A percentile compares a stretch with the other conserved stretches of the same genome.
Evolutionary conservation across 2,888 invertebrate genomes (phyloP).

Genomic region (Clitarchus hookeri): DNA sequence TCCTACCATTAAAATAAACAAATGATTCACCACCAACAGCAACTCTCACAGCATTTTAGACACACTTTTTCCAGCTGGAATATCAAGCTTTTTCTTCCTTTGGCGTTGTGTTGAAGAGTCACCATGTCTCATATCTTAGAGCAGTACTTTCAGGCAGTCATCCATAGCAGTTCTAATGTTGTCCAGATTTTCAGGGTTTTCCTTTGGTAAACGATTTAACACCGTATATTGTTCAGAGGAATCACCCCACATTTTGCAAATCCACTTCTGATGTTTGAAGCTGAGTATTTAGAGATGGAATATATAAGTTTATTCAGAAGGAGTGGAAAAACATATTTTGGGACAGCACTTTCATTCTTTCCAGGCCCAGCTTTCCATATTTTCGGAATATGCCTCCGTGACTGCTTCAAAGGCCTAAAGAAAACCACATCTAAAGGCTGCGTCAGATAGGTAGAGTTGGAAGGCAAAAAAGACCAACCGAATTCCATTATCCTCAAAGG

Average conservation of each 20-base stretch:
- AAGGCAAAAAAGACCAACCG: background rate
- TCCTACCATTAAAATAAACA: background rate
- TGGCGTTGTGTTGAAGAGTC: background rate
- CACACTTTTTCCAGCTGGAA: background rate
- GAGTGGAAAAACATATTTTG: background rate
- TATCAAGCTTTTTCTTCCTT: slow-evolving; percentile 2
- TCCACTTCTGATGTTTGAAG: slow-evolving; percentile 2
- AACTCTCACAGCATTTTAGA: background rate
- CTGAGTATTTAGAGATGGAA: background rate
- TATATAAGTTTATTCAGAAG: background rate
- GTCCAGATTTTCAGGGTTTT: background rate
- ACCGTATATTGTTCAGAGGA: background rate
- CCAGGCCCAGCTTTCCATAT: background rate
- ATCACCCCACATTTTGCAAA: background rate
- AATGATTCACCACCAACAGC: background rate
- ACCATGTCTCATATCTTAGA: background rate
- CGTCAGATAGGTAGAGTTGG: background rate
- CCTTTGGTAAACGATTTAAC: background rate
- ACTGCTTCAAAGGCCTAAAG: slow-evolving; percentile 6
- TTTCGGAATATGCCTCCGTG: background rate
- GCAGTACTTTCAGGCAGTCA: background rate
- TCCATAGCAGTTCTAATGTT: background rate
- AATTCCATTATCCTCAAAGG: background rate
- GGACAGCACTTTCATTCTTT: slow-evolving; percentile 9
- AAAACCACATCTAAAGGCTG: background rate